Percentiles rank a stretch among this genome's conserved stretches.
These are phyloP conservation scores for Eilema griseolum DNA, from an alignment of 2,888 invertebrate genomes.

Conservation along the genomic window DNA sequence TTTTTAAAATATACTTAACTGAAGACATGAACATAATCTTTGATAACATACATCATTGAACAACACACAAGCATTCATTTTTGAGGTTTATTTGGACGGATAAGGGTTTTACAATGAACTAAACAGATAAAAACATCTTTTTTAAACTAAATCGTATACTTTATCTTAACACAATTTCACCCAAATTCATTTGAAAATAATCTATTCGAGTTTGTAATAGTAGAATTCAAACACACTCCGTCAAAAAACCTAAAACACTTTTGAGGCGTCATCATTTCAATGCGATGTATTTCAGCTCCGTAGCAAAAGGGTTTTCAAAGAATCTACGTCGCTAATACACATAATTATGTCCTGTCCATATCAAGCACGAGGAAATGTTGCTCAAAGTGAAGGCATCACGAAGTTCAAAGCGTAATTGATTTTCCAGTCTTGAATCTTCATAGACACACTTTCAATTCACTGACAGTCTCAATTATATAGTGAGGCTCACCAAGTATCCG, in stretches of 20 bases:
- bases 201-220: conserved; percentile 25
- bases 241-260: conserved; percentile 7
- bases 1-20: neutral
- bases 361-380: conserved; percentile 31
- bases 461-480: conserved; percentile 28
- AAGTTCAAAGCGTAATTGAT: conserved; percentile 31
- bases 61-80: conserved; percentile 19
- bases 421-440: conserved; percentile 28
- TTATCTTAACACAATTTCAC: neutral
- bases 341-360: conserved; percentile 21
- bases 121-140: conserved; percentile 9
- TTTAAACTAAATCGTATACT: conserved; percentile 34
- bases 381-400: conserved; percentile 24
- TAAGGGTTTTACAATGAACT: conserved; percentile 13
- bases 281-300: conserved; percentile 29
- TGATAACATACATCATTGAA: conserved; percentile 1
- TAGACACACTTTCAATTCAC: conserved; percentile 37
- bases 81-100: conserved; percentile 43
- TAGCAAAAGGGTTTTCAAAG: conserved; percentile 26
- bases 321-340: neutral
- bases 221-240: conserved; percentile 13
- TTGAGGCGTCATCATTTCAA: conserved; percentile 20
- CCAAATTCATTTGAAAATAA: conserved; percentile 23
- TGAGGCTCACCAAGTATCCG: conserved; percentile 71
- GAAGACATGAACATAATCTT: neutral